phyloP scores from a whole-genome alignment of 2,797 vertebrate genomes.

The Sitta carolinensis region DNA sequence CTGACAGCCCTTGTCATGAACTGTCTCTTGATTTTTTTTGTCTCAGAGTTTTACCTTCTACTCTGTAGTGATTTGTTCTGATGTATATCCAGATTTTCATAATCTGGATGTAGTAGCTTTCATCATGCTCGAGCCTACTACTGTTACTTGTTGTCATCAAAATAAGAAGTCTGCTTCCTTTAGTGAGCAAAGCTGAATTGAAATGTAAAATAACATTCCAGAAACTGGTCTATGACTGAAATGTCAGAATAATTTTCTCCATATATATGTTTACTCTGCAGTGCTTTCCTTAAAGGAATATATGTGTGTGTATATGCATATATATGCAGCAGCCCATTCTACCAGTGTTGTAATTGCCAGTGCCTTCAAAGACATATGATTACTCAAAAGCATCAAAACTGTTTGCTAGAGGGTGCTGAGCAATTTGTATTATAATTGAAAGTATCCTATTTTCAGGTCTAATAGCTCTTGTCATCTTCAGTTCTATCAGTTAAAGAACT shows the following conservation, averaged over 20 bases:
- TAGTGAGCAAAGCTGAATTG: background rate
- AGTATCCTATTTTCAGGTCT: background rate
- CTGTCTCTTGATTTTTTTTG: background rate
- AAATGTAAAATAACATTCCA: background rate
- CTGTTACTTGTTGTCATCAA: background rate
- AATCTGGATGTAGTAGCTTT: background rate
- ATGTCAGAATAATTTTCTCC: background rate
- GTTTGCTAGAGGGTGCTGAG: background rate
- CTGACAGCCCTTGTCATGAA: background rate
- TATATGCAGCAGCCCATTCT: background rate
- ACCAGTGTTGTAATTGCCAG: background rate
- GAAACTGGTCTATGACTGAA: background rate
- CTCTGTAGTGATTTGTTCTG: background rate
- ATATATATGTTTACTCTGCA: constrained; percentile 8
- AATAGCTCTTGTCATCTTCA: background rate
- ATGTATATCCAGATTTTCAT: background rate
- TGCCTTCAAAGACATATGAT: background rate
- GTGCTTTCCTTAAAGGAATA: constrained; percentile 34
- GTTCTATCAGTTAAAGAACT: background rate
- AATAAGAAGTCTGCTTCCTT: background rate
- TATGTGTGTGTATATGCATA: background rate
- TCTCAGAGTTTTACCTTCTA: background rate
- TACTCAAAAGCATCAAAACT: background rate
- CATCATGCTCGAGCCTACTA: background rate
- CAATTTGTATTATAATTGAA: background rate